phyloP scores from a whole-genome alignment of 1,140 invertebrate genomes.

The Drosophila ironensis region DNA sequence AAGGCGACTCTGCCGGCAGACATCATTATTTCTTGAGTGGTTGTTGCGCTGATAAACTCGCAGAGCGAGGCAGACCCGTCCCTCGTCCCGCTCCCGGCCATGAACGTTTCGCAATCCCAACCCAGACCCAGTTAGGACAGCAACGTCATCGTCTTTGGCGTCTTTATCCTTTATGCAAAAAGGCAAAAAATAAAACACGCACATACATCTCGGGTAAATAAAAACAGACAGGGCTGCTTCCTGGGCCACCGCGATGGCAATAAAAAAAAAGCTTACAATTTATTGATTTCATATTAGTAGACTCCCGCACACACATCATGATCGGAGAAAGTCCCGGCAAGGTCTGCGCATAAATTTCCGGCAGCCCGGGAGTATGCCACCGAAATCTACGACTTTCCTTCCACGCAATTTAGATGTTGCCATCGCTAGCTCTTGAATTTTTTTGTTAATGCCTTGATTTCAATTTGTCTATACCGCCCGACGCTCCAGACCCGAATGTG shows the following conservation, averaged over 20 bases:
- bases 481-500: constrained; percentile 36
- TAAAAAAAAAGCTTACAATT: constrained; percentile 67
- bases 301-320: constrained; percentile 28
- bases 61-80: constrained; percentile 53
- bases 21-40: constrained; percentile 73
- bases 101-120: not conserved
- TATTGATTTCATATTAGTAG: constrained; percentile 76
- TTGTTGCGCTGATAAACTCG: constrained; percentile 71
- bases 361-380: constrained; percentile 64
- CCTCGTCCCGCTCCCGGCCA: not conserved
- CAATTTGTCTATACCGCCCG: constrained; percentile 49
- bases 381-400: constrained; percentile 27
- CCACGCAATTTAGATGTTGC: constrained; percentile 15
- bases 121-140: constrained; percentile 5
- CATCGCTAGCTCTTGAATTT: not conserved
- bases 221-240: constrained; percentile 43
- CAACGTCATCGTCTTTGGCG: constrained; percentile 46
- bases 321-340: constrained; percentile 20
- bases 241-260: constrained; percentile 34
- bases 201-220: constrained; percentile 61
- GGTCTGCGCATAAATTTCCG: constrained; percentile 54
- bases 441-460: constrained; percentile 65
- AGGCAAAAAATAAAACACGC: constrained; percentile 49
- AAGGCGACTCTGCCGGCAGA: constrained; percentile 44
- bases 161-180: constrained; percentile 73